phyloP scores from a whole-genome alignment of 2,888 invertebrate genomes.

The Blera fallax region DNA sequence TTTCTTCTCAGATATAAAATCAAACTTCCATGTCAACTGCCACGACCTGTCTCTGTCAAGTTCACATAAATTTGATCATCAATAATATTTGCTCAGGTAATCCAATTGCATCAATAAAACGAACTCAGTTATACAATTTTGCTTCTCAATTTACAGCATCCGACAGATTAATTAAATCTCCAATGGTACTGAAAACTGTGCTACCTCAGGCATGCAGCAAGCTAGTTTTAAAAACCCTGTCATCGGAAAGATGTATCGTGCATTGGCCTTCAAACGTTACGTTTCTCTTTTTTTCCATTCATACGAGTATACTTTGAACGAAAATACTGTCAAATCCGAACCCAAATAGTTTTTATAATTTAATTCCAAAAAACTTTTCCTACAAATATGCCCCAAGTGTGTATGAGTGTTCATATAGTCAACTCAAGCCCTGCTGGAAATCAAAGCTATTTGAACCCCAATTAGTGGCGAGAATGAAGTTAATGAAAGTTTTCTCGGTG shows the following conservation, averaged over 20 bases:
- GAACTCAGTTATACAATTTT: not conserved
- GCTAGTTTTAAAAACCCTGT: not conserved
- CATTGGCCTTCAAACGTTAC: not conserved
- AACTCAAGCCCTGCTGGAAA: conserved; percentile 17
- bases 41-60: not conserved
- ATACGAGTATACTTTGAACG: not conserved
- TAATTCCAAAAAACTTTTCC: conserved; percentile 35
- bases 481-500: conserved; percentile 48
- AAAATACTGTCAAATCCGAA: conserved; percentile 8
- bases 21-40: not conserved
- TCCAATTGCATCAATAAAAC: not conserved
- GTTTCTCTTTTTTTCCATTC: not conserved
- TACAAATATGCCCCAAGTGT: not conserved
- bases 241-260: not conserved
- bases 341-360: conserved; percentile 37
- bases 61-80: not conserved
- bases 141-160: not conserved
- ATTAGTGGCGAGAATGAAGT: conserved; percentile 58
- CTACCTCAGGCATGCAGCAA: not conserved
- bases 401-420: not conserved
- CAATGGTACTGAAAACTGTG: not conserved
- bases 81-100: not conserved
- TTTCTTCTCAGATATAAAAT: no score
- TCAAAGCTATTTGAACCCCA: conserved; percentile 66
- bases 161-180: not conserved